Base-by-base conservation (phyloP, 2,797 vertebrate species). In the Sebastes itinus region DNA sequence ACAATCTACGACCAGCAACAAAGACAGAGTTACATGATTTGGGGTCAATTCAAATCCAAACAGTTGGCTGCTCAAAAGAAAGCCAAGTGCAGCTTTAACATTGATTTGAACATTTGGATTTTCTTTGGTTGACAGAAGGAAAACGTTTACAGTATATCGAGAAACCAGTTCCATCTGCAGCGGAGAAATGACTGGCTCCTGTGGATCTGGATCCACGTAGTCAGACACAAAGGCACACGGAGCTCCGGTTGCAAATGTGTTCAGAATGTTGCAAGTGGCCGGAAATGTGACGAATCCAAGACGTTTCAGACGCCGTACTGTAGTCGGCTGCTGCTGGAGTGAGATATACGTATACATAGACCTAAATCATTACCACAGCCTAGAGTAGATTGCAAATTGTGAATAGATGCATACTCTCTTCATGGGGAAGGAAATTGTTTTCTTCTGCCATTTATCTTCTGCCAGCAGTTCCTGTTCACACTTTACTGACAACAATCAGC, bases 101-200 rank as follows among this genome's bases (percentile, higher is more conserved):
- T 16, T 28, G 64, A 73, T 72, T 84, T 71, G n/a, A 64, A 42
- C 30, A 54, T 80, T 42, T 14, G 3, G 49, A 23, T 55, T 12
- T 59, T 74, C 18, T 60, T 12, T 5, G 56, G 2, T 5, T 7
- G 58, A 78, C 69, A 65, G 62, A 75, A 23, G 54, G 35, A 63
- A 77, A 75, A 77, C 6, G 3, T 84, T 74, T 49, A 42, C 46
- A 20, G 18, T 49, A 22, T 69, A 67, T 30, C 12, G 33, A 68
- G 27, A 42, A 74, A 74, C 65, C 33, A 62, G 42, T 64, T 28
- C 75, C 70, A 65, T 85, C 73, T 76, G 80, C 68, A 65, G 78
- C 1, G 10, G 62, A n/a, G 62, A 71, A 72, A 66, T 76, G 55
- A 73, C 54, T 56, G 58, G 64, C 13, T 58, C 54, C 64, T 72